These are phyloP conservation scores for Diarsia rubi DNA, from an alignment of 2,888 invertebrate genomes.

Conservation along the genomic window DNA sequence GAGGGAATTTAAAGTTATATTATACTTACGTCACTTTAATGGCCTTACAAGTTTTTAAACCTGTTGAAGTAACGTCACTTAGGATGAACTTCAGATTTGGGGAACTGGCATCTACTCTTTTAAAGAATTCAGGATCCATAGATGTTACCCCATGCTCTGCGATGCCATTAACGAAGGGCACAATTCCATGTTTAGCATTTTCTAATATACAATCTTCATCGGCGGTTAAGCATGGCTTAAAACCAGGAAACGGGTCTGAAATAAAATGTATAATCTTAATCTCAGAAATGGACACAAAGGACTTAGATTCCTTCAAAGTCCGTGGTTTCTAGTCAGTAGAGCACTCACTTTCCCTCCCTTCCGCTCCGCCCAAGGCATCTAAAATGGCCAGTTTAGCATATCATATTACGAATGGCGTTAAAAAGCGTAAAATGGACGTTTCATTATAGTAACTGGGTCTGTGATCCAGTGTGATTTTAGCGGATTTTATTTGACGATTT, in stretches of 20 bases:
- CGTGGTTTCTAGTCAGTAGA: no score
- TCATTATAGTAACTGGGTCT: no score
- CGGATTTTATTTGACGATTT: no score
- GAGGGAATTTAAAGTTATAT: not conserved
- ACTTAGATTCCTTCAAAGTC: no score
- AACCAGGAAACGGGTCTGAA: constrained; percentile 47
- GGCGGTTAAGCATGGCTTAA: constrained; percentile 30
- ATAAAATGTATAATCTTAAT: not conserved
- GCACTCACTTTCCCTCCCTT: no score
- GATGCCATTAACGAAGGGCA: constrained; percentile 27
- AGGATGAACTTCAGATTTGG: constrained; percentile 47
- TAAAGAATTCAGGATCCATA: constrained; percentile 48
- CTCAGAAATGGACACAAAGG: not conserved
- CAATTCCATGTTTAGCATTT: constrained; percentile 22
- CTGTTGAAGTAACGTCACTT: constrained; percentile 18
- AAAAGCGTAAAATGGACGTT: no score
- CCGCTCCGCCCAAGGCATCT: no score
- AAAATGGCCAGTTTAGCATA: no score
- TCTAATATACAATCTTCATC: constrained; percentile 31
- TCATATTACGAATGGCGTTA: no score
- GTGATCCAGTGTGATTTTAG: no score
- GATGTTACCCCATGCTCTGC: constrained; percentile 16
- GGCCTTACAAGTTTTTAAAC: constrained; percentile 40
- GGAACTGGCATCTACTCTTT: constrained; percentile 40
- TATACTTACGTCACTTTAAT: constrained; percentile 34